Evolutionary conservation across 2,797 vertebrate genomes (phyloP), one percentile per base, ranked within the genome.

Genomic region (Jordanella pulchra): DNA sequence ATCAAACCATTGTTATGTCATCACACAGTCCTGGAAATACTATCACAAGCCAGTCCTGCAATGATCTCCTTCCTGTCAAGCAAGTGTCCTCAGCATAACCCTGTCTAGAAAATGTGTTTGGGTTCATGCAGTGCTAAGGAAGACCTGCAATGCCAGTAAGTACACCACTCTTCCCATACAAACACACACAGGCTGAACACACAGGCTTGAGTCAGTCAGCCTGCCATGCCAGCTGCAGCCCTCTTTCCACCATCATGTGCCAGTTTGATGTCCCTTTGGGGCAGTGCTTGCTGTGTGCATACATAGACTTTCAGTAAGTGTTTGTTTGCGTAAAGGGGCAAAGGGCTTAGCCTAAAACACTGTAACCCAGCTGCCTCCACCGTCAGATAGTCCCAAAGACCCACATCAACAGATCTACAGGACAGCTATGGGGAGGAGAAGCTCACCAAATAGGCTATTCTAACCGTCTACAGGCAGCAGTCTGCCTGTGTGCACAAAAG

Each of bases 331-430:
- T 78, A 73, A 75, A 78, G 66, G 78, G 73, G 75, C 55, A 21
- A 77, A 84, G 73, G 83, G 87, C 89, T 92, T 89, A 91, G 86
- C 82, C 81, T 84, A 84, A 89, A 89, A 90, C 87, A 89, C 90
- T 73, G 85, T 82, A 81, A 84, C 82, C 90, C 90, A 90, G 92
- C 90, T 92, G 91, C 89, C 72, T 86, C 66, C 55, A 76, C 86
- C 63, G 87, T 92, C 88, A 88, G 89, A 89, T 89, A 86, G 84
- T 89, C 83, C 84, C 77, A 85, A 79, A 91, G 85, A 91, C 87
- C 80, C 81, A 84, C 85, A 86, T 89, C 81, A 84, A 91, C 90
- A 92, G 89, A 92, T 92, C 87, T 71, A 89, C 83, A 58, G 76
- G 86, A 81, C 78, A 68, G 73, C 68, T 42, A 79, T 68, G 45